These are phyloP conservation scores for Nymphalis polychloros DNA, from an alignment of 2,888 invertebrate species.

Conservation along the genomic window DNA sequence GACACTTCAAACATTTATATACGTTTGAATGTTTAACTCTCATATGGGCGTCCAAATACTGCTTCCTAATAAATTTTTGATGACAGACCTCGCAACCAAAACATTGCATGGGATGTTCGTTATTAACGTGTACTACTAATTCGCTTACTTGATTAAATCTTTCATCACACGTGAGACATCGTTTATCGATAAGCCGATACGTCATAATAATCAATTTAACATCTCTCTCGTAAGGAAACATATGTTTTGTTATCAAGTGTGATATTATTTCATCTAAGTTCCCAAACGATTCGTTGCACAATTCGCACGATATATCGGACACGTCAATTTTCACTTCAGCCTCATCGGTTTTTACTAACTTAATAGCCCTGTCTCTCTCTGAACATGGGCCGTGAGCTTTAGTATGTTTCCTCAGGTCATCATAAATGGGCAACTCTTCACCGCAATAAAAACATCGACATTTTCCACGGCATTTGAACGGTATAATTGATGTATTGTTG, in stretches of 20 bases:
- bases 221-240: slow-evolving; percentile 52
- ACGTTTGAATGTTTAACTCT: slow-evolving; percentile 54
- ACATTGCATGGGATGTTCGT: slow-evolving; percentile 51
- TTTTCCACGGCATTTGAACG: slow-evolving; percentile 71
- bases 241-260: slow-evolving; percentile 60
- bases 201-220: slow-evolving; percentile 51
- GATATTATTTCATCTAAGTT: slow-evolving; percentile 48
- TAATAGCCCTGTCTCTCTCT: slow-evolving; percentile 55
- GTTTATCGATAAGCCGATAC: slow-evolving; percentile 59
- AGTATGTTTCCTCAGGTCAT: slow-evolving; percentile 57
- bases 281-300: slow-evolving; percentile 51
- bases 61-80: slow-evolving; percentile 58
- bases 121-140: slow-evolving; percentile 62
- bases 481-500: slow-evolving; percentile 69
- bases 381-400: slow-evolving; percentile 56
- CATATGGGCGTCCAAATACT: slow-evolving; percentile 57
- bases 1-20: slow-evolving; percentile 58
- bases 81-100: slow-evolving; percentile 56
- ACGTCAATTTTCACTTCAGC: slow-evolving; percentile 68
- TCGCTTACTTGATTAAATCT: slow-evolving; percentile 53
- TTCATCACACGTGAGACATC: slow-evolving; percentile 59
- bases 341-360: slow-evolving; percentile 56
- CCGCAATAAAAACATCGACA: slow-evolving; percentile 71
- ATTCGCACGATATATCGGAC: slow-evolving; percentile 58
- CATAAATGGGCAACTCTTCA: slow-evolving; percentile 50